Base-by-base conservation (phyloP, 2,113 vertebrate genomes). In the Barnardius zonarius region DNA sequence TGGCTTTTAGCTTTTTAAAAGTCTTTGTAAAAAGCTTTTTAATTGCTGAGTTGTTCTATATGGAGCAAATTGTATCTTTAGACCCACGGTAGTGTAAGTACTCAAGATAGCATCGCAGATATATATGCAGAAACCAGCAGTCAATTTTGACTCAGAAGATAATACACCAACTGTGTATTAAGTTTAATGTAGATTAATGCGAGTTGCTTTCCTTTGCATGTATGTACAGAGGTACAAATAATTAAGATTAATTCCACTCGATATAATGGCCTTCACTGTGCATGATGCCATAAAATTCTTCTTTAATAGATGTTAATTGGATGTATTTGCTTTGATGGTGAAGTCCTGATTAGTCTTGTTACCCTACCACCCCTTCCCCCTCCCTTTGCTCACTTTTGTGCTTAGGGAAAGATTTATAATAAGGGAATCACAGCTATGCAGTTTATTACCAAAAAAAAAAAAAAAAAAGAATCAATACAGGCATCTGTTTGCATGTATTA, bases 121-220 rank as follows among this genome's bases (percentile, higher is more conserved):
- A 97, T 94, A 96, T 94, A 83, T 77, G 74, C 97, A 97, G 88
- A 96, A 97, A 88, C 94, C 93, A 96, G 98, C 94, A 98, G 98
- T 97, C 97, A 98, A 95, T 98, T 98, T 96, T 98, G 98, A 98
- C 96, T 99, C 98, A 97, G 98, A 98, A 98, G 98, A 97, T 97
- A 96, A 97, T 95, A 95, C 79, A 94, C 68, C 78, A 81, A 96
- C 97, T 97, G 95, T 90, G 81, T 98, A 98, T 98, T 98, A 96
- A 92, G 93, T 98, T 98, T 99, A 99, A 99, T 99, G 98, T 98
- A 98, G 98, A 99, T 99, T 98, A 99, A 99, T 99, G 98, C 13
- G 97, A 97, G 97, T 98, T 98, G 98, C 98, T 98, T 98, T 92
- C 91, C 96, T 96, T 95, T 97, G 96, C 98, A 98, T 97, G 98